Evolutionary conservation across 1,140 invertebrate genomes (phyloP), one percentile per base, ranked within the genome.

Genomic region (Temnothorax nylanderi): DNA sequence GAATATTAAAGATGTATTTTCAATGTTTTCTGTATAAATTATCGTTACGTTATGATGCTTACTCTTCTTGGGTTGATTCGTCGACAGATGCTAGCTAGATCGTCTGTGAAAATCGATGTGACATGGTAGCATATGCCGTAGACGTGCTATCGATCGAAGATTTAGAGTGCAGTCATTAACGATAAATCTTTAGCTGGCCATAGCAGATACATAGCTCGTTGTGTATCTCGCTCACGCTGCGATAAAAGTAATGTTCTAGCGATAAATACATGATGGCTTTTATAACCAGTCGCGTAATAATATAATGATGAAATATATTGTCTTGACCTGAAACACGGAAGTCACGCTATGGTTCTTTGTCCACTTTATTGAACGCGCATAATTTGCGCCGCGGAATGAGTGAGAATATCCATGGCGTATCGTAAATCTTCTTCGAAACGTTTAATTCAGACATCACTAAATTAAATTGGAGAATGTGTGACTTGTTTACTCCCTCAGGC

Each of bases 241-340:
- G 76, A 89, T 86, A 89, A 87, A 87, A 88, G 85, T 91, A 93
- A 92, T 89, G 88, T 85, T 87, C 77, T n/a, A 37, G 72, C 92
- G 91, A 93, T 93, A 94, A 93, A 93, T 93, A 93, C 77, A 71
- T 81, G 86, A 90, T 87, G 82, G 85, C 91, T 85, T 87, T 88
- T 87, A 69, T 69, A 77, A 60, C 71, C 88, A 72, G 71, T 88
- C 58, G 71, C 76, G 87, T 94, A 93, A 94, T 93, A 94, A 94
- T 93, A 94, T 93, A 94, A 94, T 94, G 93, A 93, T 90, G 85
- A 94, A 94, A 94, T 94, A 94, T 94, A 95, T 94, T 91, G 93
- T 94, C 88, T 80, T 94, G 94, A 94, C 94, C 93, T 94, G 94
- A 88, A 94, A 94, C 87, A 92, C 91, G 91, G 62, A 91, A 94